phyloP scores from a whole-genome alignment of 1,140 invertebrate species.

The Bathynomus jamesi region DNA sequence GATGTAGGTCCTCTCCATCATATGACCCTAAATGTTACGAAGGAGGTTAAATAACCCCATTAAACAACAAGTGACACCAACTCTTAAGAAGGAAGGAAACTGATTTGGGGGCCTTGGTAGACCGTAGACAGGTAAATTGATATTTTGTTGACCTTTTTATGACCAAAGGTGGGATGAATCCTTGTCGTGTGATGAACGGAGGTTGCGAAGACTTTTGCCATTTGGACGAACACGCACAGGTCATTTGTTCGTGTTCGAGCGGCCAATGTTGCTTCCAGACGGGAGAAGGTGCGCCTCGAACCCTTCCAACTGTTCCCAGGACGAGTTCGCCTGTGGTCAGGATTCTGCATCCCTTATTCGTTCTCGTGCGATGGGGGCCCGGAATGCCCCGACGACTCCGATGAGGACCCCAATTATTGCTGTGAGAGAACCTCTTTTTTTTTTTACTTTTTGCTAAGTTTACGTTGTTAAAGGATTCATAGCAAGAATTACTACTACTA shows the following conservation, averaged over 20 bases:
- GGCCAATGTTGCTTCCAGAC: slow-evolving; percentile 50
- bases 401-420: slow-evolving; percentile 55
- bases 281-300: slow-evolving; percentile 48
- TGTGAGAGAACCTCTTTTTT: slow-evolving; percentile 7
- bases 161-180: slow-evolving; percentile 22
- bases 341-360: slow-evolving; percentile 62
- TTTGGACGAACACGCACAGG: slow-evolving; percentile 50
- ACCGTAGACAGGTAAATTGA: no score
- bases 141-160: no score
- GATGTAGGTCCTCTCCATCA: no score
- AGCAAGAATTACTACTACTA: no score
- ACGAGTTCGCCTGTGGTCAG: slow-evolving; percentile 52
- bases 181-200: slow-evolving; percentile 50
- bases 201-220: slow-evolving; percentile 65
- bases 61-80: no score
- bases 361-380: slow-evolving; percentile 65
- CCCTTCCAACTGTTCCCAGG: slow-evolving; percentile 44
- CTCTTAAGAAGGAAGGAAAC: no score
- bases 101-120: no score
- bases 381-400: slow-evolving; percentile 65
- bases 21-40: no score
- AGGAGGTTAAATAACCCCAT: no score
- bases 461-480: background rate
- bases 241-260: slow-evolving; percentile 55
- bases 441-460: no score